Base-by-base conservation (phyloP, 2,797 vertebrate species). In the Diplodus puntazzo region DNA sequence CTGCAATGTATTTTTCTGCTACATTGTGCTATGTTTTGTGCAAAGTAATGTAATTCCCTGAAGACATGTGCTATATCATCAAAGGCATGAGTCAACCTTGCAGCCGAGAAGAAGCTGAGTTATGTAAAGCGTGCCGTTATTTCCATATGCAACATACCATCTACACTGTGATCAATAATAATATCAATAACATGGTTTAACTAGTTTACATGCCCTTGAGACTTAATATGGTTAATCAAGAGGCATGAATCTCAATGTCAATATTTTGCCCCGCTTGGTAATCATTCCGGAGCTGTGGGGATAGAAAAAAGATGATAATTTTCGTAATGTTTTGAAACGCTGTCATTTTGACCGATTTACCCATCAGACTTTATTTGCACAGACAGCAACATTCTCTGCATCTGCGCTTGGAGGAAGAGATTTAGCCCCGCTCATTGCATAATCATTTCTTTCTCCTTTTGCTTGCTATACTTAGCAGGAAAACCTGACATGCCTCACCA, bases 301-400 rank as follows among this genome's bases (percentile, higher is more conserved):
- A 77, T 46, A 45, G 54, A 48, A 48, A 73, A 73, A 66, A 77
- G 34, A 34, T 27, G 10, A 64, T 69, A 11, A 71, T 72, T 64
- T 64, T 57, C 55, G 5, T 64, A 58, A 77, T 82, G 62, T 87
- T 91, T 88, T 71, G 73, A 90, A 90, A 88, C 68, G 69, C 48
- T 45, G 73, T 87, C 48, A 73, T 90, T 88, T 90, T 89, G 81
- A 87, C 87, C 87, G 84, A 92, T 88, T 90, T 89, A 87, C 73
- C 77, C 77, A 85, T 83, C 85, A 80, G 76, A 89, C 58, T 75
- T 74, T 80, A 87, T 89, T 88, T 87, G 80, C 86, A 82, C 83
- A 82, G 88, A 80, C 82, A 89, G 84, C 83, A 86, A 86, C 71
- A 86, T 89, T 84, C 76, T 86, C 81, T 68, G 78, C 50, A 67